Evolutionary conservation across 2,888 invertebrate genomes (phyloP).

Genomic region (Herminia tarsipennalis): DNA sequence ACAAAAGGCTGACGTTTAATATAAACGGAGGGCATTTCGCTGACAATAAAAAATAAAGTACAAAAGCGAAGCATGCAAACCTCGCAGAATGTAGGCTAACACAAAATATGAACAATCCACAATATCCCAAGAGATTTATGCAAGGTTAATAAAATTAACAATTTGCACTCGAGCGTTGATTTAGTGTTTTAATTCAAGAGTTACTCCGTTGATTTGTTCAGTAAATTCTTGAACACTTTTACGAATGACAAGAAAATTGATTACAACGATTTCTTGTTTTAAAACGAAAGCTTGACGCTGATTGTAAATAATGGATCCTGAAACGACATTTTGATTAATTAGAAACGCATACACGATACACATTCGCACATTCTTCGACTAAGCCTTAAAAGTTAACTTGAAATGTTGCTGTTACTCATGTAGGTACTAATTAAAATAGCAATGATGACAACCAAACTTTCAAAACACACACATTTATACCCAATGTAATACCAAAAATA

Average conservation of each 20-base stretch:
- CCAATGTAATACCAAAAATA: too few species aligned
- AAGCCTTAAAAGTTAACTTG: neutral
- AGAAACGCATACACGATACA: neutral
- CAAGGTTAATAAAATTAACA: slow-evolving; percentile 44
- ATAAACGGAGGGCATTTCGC: slow-evolving; percentile 21
- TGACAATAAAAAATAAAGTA: slow-evolving; percentile 25
- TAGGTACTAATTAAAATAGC: too few species aligned
- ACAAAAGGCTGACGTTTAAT: slow-evolving; percentile 15
- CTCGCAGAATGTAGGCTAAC: slow-evolving; percentile 24
- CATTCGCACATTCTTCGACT: slow-evolving; percentile 1
- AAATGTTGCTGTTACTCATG: neutral
- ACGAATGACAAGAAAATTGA: slow-evolving; percentile 28
- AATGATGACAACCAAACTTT: too few species aligned
- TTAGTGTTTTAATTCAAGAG: slow-evolving; percentile 42
- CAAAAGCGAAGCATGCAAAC: slow-evolving; percentile 23
- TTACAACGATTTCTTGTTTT: slow-evolving; percentile 27
- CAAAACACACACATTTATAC: too few species aligned
- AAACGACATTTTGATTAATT: slow-evolving; percentile 9
- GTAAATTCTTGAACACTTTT: slow-evolving; percentile 26
- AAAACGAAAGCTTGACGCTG: slow-evolving; percentile 6
- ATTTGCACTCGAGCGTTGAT: slow-evolving; percentile 38
- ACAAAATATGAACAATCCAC: slow-evolving; percentile 41
- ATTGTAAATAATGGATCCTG: slow-evolving; percentile 18
- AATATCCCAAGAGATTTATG: slow-evolving; percentile 40
- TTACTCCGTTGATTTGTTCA: slow-evolving; percentile 30